These are phyloP conservation scores for Echinometra lucunter DNA, from an alignment of 53 echinoderm and acorn worm genomes.

Conservation along the genomic window DNA sequence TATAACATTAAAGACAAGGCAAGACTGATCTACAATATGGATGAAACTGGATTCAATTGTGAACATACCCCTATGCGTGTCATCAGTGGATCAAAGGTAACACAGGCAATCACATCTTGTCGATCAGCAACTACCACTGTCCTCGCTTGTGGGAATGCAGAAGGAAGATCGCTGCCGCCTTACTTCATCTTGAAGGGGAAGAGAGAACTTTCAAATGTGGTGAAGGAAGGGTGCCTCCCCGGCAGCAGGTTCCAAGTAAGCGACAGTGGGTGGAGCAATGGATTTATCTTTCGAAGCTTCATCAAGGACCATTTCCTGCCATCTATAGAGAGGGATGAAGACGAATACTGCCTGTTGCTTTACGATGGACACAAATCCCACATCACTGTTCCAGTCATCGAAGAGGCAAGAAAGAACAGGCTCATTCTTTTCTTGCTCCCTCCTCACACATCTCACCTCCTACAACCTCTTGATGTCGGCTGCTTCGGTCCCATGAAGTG, in stretches of 20 bases:
- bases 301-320: conserved; percentile 34
- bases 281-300: neutral
- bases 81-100: neutral
- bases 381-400: neutral
- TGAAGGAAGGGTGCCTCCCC: conserved; percentile 12
- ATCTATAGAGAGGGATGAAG: neutral
- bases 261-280: conserved; percentile 53
- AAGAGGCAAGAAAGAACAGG: neutral
- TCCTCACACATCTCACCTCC: neutral
- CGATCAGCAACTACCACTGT: conserved; percentile 13
- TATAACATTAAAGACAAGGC: neutral
- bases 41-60: neutral
- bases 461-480: neutral
- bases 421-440: neutral
- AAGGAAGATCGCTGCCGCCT: neutral
- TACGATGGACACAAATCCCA: neutral
- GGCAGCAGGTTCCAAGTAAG: conserved; percentile 16
- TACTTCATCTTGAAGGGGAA: conserved; percentile 42
- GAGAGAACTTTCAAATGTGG: neutral
- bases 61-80: neutral
- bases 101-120: neutral
- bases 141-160: conserved; percentile 6
- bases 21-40: neutral
- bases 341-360: neutral
- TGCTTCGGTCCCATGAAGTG: neutral